A percentile compares a stretch with the other conserved stretches of the same genome.
phyloP scores from a whole-genome alignment of 2,888 invertebrate species.

The Ptilodon capucinus region DNA sequence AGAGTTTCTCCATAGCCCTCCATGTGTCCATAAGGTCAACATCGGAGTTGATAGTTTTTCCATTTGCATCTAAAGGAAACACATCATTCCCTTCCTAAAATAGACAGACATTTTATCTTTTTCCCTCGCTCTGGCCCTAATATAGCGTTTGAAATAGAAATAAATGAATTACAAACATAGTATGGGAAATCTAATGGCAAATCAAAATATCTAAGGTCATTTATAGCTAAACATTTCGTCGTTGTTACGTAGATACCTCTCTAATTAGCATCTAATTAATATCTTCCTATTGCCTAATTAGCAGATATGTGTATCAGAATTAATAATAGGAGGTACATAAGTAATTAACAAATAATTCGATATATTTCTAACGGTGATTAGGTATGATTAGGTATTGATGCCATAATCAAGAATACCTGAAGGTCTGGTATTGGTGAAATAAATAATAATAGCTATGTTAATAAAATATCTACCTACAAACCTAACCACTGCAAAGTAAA shows the following conservation, averaged over 20 bases:
- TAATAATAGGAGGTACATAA: background rate
- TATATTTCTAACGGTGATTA: background rate
- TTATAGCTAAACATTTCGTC: background rate
- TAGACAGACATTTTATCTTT: constrained; percentile 2
- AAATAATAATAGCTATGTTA: too few species aligned
- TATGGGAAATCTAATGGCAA: too few species aligned
- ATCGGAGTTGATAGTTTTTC: constrained; percentile 81
- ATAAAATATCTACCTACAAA: too few species aligned
- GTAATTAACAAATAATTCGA: background rate
- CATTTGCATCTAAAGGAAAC: constrained; percentile 81
- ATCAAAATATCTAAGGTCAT: too few species aligned
- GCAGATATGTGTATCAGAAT: background rate
- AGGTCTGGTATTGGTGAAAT: too few species aligned
- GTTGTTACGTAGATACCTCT: background rate
- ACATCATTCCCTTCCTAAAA: constrained; percentile 82
- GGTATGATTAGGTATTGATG: too few species aligned
- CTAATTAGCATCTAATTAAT: background rate
- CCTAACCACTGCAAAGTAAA: too few species aligned
- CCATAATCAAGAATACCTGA: too few species aligned
- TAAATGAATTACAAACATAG: background rate
- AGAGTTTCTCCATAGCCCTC: constrained; percentile 86
- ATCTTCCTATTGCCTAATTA: background rate
- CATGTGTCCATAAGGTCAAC: constrained; percentile 86
- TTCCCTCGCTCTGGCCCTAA: background rate
- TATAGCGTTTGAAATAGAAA: too few species aligned